Evolutionary conservation across 2,797 vertebrate genomes (phyloP), one percentile per base, ranked within the genome.

Genomic region (Acanthurus tractus): DNA sequence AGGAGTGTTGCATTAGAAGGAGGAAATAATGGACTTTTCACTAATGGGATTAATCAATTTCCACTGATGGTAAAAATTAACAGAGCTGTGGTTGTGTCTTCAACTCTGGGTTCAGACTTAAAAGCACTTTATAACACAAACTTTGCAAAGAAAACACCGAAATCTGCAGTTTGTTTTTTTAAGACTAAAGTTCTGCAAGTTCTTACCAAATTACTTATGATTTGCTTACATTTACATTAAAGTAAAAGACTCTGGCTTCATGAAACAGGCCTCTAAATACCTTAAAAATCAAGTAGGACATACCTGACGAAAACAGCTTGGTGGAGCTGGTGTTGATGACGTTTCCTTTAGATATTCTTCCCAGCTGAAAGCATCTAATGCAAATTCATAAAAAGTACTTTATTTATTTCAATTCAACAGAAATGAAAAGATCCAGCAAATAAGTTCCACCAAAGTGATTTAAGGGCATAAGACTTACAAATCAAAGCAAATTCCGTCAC

Each of bases 221-320:
- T 49, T 1, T 4, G 15, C 12, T 14, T 50, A 42, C 7, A 49
- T 50, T 11, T 36, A 59, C 1, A 17, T 10, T 34, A 11, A 29
- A n/a, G 8, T 25, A 23, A 4, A 8, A 13, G 6, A n/a, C 18
- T 3, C 4, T 7, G 17, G 12, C 49, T 45, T 20, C 3, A 23
- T 45, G 46, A 6, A 50, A 45, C 18, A 17, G 22, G 34, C 2
- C 8, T 6, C 15, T 22, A 18, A 25, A 52, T 45, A 53, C 0
- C 23, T 23, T 2, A n/a, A 29, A 4, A 54, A 42, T 25, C 6
- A 14, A 59, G 38, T 6, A 25, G 57, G 6, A 68, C 82, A 14
- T 95, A 99, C 98, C 98, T 99, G 98, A 94, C 96, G 96, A 87
- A 98, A 99, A 90, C 93, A 98, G 82, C 95, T 93, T 0, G 96